Conservation (phyloP, 2,113 vertebrate genomes). For the Myrmophylax atrothorax region DNA sequence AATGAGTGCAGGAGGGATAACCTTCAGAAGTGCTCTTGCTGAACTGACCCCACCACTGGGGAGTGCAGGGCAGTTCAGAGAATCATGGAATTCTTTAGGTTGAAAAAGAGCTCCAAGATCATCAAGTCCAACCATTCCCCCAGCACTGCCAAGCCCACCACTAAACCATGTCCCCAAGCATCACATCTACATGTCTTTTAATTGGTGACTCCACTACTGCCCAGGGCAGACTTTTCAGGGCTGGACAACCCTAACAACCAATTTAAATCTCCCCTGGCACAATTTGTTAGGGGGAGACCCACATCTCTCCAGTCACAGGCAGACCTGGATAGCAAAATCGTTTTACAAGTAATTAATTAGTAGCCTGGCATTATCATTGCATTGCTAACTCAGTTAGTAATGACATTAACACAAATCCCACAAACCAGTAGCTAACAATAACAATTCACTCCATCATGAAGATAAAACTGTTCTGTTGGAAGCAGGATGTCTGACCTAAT, state of each 20-base stretch:
- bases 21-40: background rate
- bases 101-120: background rate
- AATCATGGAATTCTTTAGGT: background rate
- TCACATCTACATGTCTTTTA: rapidly evolving
- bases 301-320: background rate
- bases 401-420: background rate
- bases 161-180: background rate
- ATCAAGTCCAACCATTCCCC: background rate
- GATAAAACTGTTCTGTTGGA: background rate
- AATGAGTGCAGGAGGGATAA: background rate
- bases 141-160: background rate
- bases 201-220: background rate
- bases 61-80: background rate
- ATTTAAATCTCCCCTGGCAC: background rate
- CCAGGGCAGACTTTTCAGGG: background rate
- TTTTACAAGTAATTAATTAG: background rate
- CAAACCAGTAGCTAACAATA: background rate
- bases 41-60: background rate
- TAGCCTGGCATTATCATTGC: background rate
- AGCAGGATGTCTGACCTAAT: background rate
- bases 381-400: background rate
- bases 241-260: background rate
- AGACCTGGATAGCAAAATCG: background rate
- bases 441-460: background rate
- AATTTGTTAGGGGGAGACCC: background rate